phyloP scores from a whole-genome alignment of 2,113 vertebrate genomes.

The Bettongia penicillata region DNA sequence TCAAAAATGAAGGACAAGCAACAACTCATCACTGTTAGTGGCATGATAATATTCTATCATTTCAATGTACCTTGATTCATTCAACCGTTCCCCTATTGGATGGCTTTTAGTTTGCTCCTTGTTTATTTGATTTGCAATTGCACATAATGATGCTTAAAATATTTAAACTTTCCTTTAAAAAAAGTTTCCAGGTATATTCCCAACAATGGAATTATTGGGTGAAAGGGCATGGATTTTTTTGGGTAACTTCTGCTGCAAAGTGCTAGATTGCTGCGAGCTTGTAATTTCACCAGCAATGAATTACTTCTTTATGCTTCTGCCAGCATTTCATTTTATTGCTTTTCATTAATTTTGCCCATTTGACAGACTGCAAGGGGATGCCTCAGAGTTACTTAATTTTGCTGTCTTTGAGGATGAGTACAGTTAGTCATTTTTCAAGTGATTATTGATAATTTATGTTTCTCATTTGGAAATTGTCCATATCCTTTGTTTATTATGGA shows the following conservation, averaged over 20 bases:
- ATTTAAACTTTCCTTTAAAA: background rate
- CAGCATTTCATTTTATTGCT: background rate
- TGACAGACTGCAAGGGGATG: background rate
- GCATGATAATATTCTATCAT: background rate
- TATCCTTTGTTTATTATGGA: background rate
- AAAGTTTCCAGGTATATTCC: background rate
- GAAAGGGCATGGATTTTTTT: background rate
- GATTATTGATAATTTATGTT: background rate
- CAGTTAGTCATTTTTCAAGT: background rate
- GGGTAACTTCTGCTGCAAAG: background rate
- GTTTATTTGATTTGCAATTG: background rate
- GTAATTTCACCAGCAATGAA: background rate
- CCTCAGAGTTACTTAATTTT: background rate
- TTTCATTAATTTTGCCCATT: background rate
- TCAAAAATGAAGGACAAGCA: background rate
- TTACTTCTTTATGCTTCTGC: background rate
- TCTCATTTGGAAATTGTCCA: background rate
- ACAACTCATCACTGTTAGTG: background rate
- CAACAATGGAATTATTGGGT: background rate
- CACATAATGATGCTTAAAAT: background rate
- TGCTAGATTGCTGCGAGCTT: background rate
- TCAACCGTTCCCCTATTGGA: background rate
- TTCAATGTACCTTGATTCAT: background rate
- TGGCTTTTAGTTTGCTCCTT: background rate
- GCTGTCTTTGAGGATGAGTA: background rate